Base-by-base conservation (phyloP, 2,888 invertebrate species). In the Isotomurus palustris region DNA sequence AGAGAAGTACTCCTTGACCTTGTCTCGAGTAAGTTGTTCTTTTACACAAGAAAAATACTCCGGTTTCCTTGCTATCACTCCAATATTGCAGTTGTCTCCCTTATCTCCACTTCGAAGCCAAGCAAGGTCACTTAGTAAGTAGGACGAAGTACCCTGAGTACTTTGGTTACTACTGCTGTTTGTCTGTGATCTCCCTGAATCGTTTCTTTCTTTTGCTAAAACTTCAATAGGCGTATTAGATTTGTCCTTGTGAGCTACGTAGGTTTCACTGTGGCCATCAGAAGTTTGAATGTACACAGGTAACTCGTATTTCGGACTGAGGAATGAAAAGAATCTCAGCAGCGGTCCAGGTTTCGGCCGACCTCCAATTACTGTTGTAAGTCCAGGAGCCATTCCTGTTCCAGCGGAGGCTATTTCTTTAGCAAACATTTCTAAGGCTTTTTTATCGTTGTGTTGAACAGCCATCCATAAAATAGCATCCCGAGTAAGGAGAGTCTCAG, bases 301-400 rank as follows among this genome's bases (percentile, higher is more conserved):
- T 5, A 76, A 43, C 48, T 72, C 71, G 14, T 74, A 67, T 62
- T 76, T 78, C 3, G 75, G 74, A 59, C 75, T 72, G 12, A 78
- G 70, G 64, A 76, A 78, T 5, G 78, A 78, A 70, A 74, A 77
- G 43, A 78, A 70, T 54, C 74, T 74, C 40, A 78, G 70, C 12
- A 78, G 73, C 22, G 78, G 77, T 25, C 76, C 73, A 72, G 77
- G 73, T 70, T 74, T 78, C n/a, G 79, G 79, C 60, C 79, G 70
- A 4, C 79, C 79, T 76, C 54, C 77, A 3, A 68, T 54, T 6
- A 66, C 62, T 2, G 67, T 38, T 1, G 64, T 64, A 0, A 69
- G 51, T n/a, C 79, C 79, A 40, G 79, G 79, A 22, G 78, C 78
- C 78, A 78, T 78, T 44, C 79, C 79, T 50, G 79, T 79, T 10